Evolutionary conservation across 92 coral and sea anemone genomes (phyloP), one percentile per base, ranked within the genome.

Genomic region (Diadumene lineata): DNA sequence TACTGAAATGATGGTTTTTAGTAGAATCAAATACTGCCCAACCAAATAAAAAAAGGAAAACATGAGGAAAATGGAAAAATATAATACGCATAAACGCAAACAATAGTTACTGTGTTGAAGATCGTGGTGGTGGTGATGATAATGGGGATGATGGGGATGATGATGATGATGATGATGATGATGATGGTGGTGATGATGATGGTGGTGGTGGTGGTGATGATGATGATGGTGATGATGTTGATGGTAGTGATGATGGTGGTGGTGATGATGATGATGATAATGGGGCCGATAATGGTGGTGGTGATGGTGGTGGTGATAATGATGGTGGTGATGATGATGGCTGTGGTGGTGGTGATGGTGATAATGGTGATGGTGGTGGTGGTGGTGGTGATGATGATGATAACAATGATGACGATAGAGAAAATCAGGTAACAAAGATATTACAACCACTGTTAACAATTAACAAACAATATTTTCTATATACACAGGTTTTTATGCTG

Each of bases 401-500:
- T 15, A 16, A 53, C 19, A 16, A 21, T 15, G 60, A 15, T 21
- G 60, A 53, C 19, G 19, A 53, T 23, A 15, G n/a, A 9, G n/a
- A 15, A 15, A 8, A 17, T 44, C 17, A 17, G 10, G 51, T 44
- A 8, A 17, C 51, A 17, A 8, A 8, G 17, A 9, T 44, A 44
- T 44, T n/a, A 44, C 51, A 8, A 17, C n/a, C n/a, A n/a, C n/a
- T n/a, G n/a, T n/a, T n/a, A n/a, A n/a, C n/a, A n/a, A n/a, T n/a
- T n/a, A n/a, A n/a, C n/a, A n/a, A n/a, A n/a, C n/a, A 53, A 9
- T 21, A 9, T 3, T 53, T 23, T 53, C 3, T 53, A 9, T 3
- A 53, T 53, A 21, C 60, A 17, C 56, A 90, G 96, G 92, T 67
- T 90, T 64, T 64, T 34, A 74, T 64, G 92, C 82, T 50, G 96